Conservation (phyloP, 92 coral and sea anemone genomes). For the Plumapathes pennacea region DNA sequence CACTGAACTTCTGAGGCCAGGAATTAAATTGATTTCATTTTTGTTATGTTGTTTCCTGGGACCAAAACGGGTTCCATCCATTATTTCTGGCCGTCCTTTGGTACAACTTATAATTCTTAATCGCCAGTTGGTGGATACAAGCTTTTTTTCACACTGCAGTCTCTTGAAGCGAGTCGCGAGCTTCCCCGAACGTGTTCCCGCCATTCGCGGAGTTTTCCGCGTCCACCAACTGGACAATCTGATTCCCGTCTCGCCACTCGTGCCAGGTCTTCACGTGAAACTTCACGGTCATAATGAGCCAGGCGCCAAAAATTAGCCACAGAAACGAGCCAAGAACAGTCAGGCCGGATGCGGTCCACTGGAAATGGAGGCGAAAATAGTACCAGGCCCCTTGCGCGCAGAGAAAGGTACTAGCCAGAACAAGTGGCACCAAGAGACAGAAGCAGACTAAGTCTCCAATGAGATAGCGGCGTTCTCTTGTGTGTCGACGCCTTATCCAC, state of each 20-base stretch:
- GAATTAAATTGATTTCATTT: too few relatives aligned
- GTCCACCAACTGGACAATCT: conserved; percentile 63
- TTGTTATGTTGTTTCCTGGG: too few relatives aligned
- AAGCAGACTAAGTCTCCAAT: conserved; percentile 79
- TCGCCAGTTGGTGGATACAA: too few relatives aligned
- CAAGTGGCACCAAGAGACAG: conserved; percentile 76
- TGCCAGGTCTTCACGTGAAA: conserved; percentile 80
- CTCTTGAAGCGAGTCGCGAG: too few relatives aligned
- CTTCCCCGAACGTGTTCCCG: too few relatives aligned
- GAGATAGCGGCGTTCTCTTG: conserved; percentile 85
- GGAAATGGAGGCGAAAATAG: conserved; percentile 61
- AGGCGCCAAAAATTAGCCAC: conserved; percentile 66
- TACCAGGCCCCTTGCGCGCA: conserved; percentile 91
- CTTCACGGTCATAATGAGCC: conserved; percentile 73
- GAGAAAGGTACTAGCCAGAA: conserved; percentile 72
- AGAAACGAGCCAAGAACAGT: conserved; percentile 69
- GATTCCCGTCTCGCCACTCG: conserved; percentile 80
- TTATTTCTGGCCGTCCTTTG: too few relatives aligned
- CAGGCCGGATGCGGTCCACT: conserved; percentile 79
- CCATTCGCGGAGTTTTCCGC: neutral
- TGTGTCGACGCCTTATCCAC: too few relatives aligned
- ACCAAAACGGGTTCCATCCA: too few relatives aligned
- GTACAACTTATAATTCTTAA: too few relatives aligned
- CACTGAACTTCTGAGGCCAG: too few relatives aligned
- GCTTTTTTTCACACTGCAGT: too few relatives aligned